Evolutionary conservation across 2,888 invertebrate genomes (phyloP), one percentile per base, ranked within the genome.

Genomic region (Limulus polyphemus): DNA sequence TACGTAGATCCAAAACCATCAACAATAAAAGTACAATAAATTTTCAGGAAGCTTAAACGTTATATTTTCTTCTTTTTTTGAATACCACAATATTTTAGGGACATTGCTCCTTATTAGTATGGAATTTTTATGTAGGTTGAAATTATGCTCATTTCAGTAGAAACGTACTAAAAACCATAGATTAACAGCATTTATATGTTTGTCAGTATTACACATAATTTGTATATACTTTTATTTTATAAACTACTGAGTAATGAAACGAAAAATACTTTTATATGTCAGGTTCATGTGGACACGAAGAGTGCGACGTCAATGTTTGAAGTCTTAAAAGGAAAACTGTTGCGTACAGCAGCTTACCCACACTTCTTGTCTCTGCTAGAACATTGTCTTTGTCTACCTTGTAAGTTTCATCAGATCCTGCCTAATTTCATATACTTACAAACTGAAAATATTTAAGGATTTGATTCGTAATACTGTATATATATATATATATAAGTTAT

Each of bases 291-390:
- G 58, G 94, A 95, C 75, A 91, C 90, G 0, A 93, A 92, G 79
- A 94, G 93, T 76, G 92, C 94, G 1, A 84, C 86, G 1, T 83
- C 85, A 58, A 94, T 95, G 93, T 93, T 95, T 74, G 93, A 94
- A 74, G 79, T 93, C 68, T 75, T 95, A 68, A 80, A 90, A 69
- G 82, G 89, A 71, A 94, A 93, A 77, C 81, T 97, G 62, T 88
- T 88, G 74, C 90, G 93, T 76, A 90, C 94, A 0, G 85, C 90
- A 17, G 94, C 94, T 2, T 94, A 94, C 77, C 90, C 93, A 1
- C 94, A 97, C 77, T 81, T 98, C 66, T 79, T 94, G 66, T 94
- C 94, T 0, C 78, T 97, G 68, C 79, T 98, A 67, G 86, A 94
- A 72, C 95, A 95, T 74, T 83, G 91, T 61, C 79, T 95, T 17